Base-by-base conservation (phyloP, 2,113 vertebrate genomes). In the Hypocryptadius cinnamomeus region DNA sequence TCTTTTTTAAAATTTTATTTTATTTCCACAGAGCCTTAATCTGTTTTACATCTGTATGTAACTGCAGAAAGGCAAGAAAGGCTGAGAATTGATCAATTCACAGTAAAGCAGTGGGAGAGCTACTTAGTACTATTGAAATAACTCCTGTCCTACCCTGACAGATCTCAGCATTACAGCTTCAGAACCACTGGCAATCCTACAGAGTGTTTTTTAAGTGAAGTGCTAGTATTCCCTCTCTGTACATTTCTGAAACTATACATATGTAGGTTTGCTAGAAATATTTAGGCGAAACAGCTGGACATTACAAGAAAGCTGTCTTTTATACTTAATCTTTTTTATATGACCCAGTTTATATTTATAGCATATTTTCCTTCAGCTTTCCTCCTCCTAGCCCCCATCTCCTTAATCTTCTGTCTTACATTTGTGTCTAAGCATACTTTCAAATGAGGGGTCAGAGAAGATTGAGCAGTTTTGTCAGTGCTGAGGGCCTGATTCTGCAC, bases 61-160 rank as follows among this genome's bases (percentile, higher is more conserved):
- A 86, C 90, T 94, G 85, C 72, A 94, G 80, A 85, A 87, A 93
- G 88, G 89, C 89, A 70, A 91, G 86, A 78, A 91, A 37, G 48
- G 61, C 94, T 39, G 10, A 94, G 90, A 88, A 94, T 54, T 80
- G 97, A 94, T 95, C 80, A 89, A 89, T 63, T 92, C 95, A 70
- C 72, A 89, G 84, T 30, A 81, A 66, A 85, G 69, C 73, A 50
- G 87, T 50, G 70, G 96, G 94, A 94, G 91, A 97, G 89, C 87
- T 95, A 84, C 93, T 95, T 91, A 91, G 79, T 89, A 31, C 73
- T 85, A 65, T 76, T 79, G 96, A 96, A 98, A 94, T 96, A 97
- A 96, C 97, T 98, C 97, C 97, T 97, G 96, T 94, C 96, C 93
- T 90, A 95, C 95, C 97, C 92, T 95, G 97, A 97, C 71, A 94